Base-by-base conservation (phyloP, 1,140 invertebrate species). In the Leptopilina clavipes region DNA sequence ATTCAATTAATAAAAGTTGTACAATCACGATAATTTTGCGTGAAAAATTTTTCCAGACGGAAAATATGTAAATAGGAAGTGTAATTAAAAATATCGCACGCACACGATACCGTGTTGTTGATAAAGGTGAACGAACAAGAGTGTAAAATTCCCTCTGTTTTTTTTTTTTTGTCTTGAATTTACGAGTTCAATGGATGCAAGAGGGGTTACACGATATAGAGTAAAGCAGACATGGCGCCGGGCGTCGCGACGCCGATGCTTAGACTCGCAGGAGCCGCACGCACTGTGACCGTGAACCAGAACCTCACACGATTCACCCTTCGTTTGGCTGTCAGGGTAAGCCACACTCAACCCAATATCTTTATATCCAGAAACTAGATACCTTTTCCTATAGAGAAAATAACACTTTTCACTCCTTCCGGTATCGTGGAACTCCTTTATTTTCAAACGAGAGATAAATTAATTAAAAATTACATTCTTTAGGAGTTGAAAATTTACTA, bases 261-360 rank as follows among this genome's bases (percentile, higher is more conserved):
- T 48, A 87, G 86, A 86, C 86, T 85, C 59, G 78, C 77, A 82
- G 85, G 86, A 85, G 82, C 86, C 86, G 81, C 86, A 86, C 86
- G 85, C 86, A 86, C 83, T 79, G 84, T 88, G 85, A 87, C 85
- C 86, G 86, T 88, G 86, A 87, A 83, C 82, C 73, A 79, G 78
- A 80, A 79, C 73, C 71, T 19, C 11, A 10, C 19, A 5, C 19
- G 56, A 65, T 65, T 11, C 19, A 59, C 54, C 54, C 54, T 59
- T 59, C 54, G 11, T 59, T 10, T 59, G 17, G 1, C 17, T 19
- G 18, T 6, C 8, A 5, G 54, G 18, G 54, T 65, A 3, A 10
- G 56, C 19, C 56, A 65, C 56, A 25, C 19, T 11, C 22, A 65
- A 65, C 22, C 19, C 9, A 19, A 59, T 22, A 59, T 59, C 19